A percentile compares a stretch with the other conserved stretches of the same genome.
Conservation (phyloP, 2,797 vertebrate genomes). For the Rallus crepitans region DNA sequence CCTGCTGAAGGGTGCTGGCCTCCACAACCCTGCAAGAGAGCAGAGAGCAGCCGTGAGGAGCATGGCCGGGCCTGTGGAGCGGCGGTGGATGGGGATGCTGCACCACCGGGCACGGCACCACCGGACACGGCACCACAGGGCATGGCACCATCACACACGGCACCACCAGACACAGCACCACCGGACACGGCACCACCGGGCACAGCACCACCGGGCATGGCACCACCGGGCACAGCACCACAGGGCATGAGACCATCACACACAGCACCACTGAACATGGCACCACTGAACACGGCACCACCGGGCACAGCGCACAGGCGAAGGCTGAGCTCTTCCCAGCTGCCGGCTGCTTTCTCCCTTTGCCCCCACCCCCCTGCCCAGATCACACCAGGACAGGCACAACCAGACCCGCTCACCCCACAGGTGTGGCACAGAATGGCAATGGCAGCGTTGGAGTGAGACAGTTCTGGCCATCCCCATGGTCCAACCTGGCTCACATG, state of each 20-base stretch:
- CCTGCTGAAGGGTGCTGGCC: slow-evolving; percentile 87
- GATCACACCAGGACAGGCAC: accelerated
- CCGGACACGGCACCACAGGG: background rate
- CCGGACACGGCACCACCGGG: too few relatives aligned
- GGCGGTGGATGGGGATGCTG: background rate
- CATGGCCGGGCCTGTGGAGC: background rate
- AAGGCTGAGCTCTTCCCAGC: background rate
- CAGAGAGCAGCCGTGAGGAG: background rate
- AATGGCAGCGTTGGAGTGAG: background rate
- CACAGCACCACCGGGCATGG: too few relatives aligned
- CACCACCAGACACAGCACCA: background rate
- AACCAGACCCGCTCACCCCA: accelerated
- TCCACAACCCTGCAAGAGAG: slow-evolving; percentile 81
- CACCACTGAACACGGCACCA: too few relatives aligned
- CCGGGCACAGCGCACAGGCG: background rate
- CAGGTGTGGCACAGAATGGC: background rate
- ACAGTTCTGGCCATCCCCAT: accelerated
- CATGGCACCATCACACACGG: background rate
- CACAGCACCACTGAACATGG: too few relatives aligned
- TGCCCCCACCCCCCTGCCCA: background rate
- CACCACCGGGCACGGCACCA: background rate
- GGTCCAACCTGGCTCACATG: background rate
- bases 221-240: too few relatives aligned
- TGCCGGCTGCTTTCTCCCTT: accelerated
- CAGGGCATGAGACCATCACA: too few relatives aligned